Evolutionary conservation across 2,797 vertebrate genomes (phyloP).

Genomic region (Columba guinea): DNA sequence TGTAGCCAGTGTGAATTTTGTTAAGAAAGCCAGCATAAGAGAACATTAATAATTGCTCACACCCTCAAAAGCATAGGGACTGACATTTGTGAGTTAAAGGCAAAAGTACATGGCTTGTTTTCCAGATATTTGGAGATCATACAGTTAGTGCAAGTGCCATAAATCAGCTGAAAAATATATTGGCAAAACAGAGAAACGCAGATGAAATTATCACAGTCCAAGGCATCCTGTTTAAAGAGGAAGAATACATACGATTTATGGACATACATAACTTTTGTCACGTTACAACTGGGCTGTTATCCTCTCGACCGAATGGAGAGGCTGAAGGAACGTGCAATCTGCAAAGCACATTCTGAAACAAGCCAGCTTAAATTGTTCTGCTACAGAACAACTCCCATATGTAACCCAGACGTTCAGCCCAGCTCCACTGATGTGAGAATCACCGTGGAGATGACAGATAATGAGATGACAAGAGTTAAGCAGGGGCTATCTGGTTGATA

Average conservation of each 20-base stretch:
- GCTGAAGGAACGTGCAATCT: not conserved
- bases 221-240: not conserved
- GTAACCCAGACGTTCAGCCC: not conserved
- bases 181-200: not conserved
- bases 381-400: not conserved
- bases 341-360: conserved; percentile 10
- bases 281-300: not conserved
- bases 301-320: not conserved
- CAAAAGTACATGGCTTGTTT: not conserved
- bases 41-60: conserved; percentile 12
- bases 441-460: not conserved
- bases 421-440: not conserved
- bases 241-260: not conserved
- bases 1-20: conserved; percentile 28
- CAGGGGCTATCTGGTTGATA: not conserved
- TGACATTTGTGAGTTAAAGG: conserved; percentile 30
- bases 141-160: not conserved
- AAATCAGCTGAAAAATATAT: conserved; percentile 37
- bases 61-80: not conserved
- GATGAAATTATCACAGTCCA: conserved; percentile 24
- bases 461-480: not conserved
- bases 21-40: conserved; percentile 9
- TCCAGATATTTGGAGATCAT: conserved; percentile 29
- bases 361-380: not conserved
- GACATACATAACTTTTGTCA: not conserved